Conservation (phyloP, 2,113 vertebrate genomes). For the Gracilinanus agilis region DNA sequence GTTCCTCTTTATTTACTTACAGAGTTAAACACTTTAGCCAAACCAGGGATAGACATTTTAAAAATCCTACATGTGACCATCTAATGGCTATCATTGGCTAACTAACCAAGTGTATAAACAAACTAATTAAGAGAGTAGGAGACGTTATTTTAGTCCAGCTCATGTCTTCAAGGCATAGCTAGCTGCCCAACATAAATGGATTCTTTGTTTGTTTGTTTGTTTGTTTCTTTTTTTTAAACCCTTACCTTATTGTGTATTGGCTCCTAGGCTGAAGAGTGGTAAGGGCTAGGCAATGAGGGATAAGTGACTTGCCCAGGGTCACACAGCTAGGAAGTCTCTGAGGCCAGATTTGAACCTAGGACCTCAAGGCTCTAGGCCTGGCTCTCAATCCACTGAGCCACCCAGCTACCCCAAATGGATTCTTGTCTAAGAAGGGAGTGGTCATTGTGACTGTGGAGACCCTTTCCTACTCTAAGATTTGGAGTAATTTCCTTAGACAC, state of each 20-base stretch:
- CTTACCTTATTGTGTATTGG: too few relatives aligned
- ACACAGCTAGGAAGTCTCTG: too few relatives aligned
- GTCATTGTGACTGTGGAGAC: background rate
- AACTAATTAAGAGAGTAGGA: background rate
- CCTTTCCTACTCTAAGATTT: background rate
- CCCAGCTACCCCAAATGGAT: too few relatives aligned
- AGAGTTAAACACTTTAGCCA: background rate
- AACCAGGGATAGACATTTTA: background rate
- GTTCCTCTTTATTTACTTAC: background rate
- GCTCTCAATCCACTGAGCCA: too few relatives aligned
- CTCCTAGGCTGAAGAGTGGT: too few relatives aligned
- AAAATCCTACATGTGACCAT: background rate
- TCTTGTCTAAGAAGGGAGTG: background rate
- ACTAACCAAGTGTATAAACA: background rate
- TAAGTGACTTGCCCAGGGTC: too few relatives aligned
- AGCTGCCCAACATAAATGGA: too few relatives aligned
- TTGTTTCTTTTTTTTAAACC: too few relatives aligned
- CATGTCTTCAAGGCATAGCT: background rate
- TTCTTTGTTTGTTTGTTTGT: too few relatives aligned
- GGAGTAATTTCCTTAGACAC: background rate
- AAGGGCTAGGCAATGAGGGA: too few relatives aligned
- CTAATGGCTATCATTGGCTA: background rate
- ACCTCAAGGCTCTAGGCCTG: too few relatives aligned
- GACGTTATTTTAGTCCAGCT: background rate
- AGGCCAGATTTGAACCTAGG: too few relatives aligned